Evolutionary conservation across 1,140 invertebrate genomes (phyloP).

Genomic region (Bombus breviceps): DNA sequence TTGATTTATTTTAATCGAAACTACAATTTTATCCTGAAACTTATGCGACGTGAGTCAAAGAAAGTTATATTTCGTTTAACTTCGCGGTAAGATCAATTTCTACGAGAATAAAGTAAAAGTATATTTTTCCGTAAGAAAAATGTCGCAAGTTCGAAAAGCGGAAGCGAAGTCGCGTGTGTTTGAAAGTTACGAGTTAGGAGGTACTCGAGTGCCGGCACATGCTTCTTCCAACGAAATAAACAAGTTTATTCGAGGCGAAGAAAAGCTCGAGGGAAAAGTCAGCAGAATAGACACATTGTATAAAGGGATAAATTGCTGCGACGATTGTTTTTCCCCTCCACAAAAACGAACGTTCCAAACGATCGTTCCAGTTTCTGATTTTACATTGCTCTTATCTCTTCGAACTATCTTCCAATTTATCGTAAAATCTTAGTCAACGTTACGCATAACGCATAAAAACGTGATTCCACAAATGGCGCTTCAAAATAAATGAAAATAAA

Average conservation of each 20-base stretch:
- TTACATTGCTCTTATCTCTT: neutral
- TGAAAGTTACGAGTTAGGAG: constrained; percentile 23
- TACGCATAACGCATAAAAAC: neutral
- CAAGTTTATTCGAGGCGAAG: constrained; percentile 30
- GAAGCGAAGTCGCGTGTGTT: constrained; percentile 1
- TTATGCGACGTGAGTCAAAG: neutral
- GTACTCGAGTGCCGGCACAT: neutral
- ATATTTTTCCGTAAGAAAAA: constrained; percentile 4
- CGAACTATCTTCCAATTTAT: neutral
- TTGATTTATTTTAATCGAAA: neutral
- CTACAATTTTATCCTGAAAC: neutral
- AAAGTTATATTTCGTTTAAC: neutral
- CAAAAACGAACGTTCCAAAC: neutral
- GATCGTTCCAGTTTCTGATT: neutral
- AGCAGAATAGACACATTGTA: constrained; percentile 45
- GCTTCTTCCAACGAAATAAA: constrained; percentile 49
- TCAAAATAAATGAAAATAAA: too few relatives aligned
- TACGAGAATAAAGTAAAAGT: neutral
- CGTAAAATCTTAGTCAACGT: neutral
- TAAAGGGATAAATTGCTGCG: constrained; percentile 55
- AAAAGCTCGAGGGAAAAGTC: constrained; percentile 28
- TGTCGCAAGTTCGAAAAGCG: constrained; percentile 8
- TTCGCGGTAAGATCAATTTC: neutral
- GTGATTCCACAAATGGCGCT: too few relatives aligned
- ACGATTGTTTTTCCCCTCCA: neutral